A percentile compares a stretch with the other conserved stretches of the same genome.
Conservation (phyloP, 1,140 invertebrate genomes). For the Oedothorax gibbosus region DNA sequence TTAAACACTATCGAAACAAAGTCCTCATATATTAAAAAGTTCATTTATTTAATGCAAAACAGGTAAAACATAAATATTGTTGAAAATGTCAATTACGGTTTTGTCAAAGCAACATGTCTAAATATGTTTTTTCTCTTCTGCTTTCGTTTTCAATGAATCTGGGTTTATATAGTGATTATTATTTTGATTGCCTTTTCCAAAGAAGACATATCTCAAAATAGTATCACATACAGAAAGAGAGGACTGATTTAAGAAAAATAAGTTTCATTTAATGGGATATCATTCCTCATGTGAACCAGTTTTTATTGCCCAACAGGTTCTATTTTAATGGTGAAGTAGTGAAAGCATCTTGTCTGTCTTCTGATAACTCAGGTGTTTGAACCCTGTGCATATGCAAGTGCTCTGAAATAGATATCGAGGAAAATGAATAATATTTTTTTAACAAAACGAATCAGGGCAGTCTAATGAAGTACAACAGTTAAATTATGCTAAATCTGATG, state of each 20-base stretch:
- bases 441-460: too few relatives aligned
- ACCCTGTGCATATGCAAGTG: neutral
- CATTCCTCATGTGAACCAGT: slow-evolving; percentile 12
- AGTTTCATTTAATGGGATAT: slow-evolving; percentile 16
- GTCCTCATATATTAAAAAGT: too few relatives aligned
- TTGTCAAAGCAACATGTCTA: too few relatives aligned
- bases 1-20: too few relatives aligned
- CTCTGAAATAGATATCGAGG: too few relatives aligned
- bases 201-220: neutral
- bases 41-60: too few relatives aligned
- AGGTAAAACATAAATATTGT: too few relatives aligned
- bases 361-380: slow-evolving; percentile 15
- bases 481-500: too few relatives aligned
- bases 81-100: too few relatives aligned
- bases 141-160: neutral
- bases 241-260: slow-evolving; percentile 11
- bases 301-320: slow-evolving; percentile 3
- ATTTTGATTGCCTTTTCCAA: neutral
- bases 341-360: neutral
- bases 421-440: too few relatives aligned
- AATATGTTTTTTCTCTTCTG: too few relatives aligned
- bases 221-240: neutral
- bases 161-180: neutral
- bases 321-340: neutral
- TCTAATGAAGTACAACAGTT: too few relatives aligned